phyloP scores from a whole-genome alignment of 2,888 invertebrate species.

The Syrista parreyssii region DNA sequence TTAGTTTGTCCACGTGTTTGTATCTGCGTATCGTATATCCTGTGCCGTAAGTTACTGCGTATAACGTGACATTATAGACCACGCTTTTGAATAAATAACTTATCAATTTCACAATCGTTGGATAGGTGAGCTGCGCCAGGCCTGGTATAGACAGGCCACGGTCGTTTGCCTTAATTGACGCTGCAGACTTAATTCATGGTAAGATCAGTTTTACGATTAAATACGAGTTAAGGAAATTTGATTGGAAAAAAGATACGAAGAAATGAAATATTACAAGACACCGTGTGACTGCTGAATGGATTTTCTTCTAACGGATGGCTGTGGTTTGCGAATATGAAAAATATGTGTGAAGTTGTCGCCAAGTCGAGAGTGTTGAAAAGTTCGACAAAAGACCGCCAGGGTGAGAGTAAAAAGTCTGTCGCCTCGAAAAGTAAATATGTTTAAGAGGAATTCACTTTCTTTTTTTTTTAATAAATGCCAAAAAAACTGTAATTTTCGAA shows the following conservation, averaged over 20 bases:
- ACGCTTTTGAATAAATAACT: neutral
- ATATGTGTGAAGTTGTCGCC: no score
- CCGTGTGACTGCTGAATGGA: neutral
- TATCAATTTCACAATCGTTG: neutral
- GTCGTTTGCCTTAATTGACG: no score
- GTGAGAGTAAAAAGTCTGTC: neutral
- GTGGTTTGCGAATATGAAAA: neutral
- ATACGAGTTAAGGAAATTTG: neutral
- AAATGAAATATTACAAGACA: neutral
- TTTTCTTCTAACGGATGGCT: neutral
- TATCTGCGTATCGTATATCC: neutral
- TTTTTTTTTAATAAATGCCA: neutral
- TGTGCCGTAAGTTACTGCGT: no score
- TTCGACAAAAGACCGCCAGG: no score
- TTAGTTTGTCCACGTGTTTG: neutral
- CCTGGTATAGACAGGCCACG: no score
- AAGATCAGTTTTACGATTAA: neutral
- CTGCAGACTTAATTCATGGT: neutral
- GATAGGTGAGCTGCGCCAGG: neutral
- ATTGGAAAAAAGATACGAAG: neutral
- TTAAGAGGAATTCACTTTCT: neutral
- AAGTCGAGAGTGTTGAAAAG: neutral
- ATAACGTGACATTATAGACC: no score
- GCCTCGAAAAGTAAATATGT: neutral
- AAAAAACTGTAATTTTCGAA: neutral